phyloP scores from a whole-genome alignment of 2,797 vertebrate species.

The Galaxias olidus region DNA sequence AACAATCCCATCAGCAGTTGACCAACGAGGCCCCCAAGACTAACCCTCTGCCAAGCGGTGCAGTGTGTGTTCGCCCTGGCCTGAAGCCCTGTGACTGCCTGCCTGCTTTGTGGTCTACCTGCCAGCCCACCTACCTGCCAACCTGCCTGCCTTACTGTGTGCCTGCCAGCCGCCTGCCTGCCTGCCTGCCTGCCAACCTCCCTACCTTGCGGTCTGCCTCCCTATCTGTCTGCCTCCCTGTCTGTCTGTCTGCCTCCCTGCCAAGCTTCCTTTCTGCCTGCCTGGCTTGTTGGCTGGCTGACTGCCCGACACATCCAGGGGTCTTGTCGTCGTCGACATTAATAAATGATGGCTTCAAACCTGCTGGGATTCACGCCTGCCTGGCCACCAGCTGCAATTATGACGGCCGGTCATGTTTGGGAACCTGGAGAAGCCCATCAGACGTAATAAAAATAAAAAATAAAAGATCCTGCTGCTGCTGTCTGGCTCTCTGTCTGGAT shows the following conservation, averaged over 20 bases:
- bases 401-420: constrained; percentile 40
- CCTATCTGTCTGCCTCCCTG: background rate
- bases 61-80: constrained; percentile 8
- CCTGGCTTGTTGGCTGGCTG: background rate
- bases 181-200: background rate
- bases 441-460: constrained; percentile 13
- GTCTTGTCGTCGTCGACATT: constrained; percentile 49
- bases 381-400: constrained; percentile 60
- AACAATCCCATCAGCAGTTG: too few species aligned
- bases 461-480: constrained; percentile 24
- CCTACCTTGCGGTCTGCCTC: too few species aligned
- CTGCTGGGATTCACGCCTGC: constrained; percentile 60
- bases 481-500: constrained; percentile 35
- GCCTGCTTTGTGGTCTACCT: too few species aligned
- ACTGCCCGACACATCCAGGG: constrained; percentile 52
- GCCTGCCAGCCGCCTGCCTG: background rate
- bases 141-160: background rate
- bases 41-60: constrained; percentile 25
- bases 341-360: constrained; percentile 65
- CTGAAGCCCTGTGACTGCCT: too few species aligned
- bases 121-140: too few species aligned
- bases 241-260: constrained; percentile 18
- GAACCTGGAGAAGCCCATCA: constrained; percentile 52
- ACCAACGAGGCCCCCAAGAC: too few species aligned
- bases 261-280: background rate